phyloP scores from a whole-genome alignment of 2,888 invertebrate genomes.

The Drosophila nr. perissopoda region DNA sequence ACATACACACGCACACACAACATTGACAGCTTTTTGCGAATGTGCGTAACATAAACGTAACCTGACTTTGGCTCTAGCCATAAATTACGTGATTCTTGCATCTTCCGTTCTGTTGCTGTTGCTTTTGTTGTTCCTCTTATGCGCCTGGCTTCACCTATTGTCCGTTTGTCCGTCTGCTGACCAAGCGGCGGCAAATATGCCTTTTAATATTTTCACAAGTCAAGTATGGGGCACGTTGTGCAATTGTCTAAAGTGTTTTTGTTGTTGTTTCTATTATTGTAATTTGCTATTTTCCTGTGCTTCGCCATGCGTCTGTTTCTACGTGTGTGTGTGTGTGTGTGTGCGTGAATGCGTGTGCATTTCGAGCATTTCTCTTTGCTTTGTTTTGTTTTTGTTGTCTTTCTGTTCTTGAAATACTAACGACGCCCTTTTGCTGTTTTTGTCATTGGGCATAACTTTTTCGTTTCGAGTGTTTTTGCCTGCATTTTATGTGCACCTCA shows the following conservation, averaged over 20 bases:
- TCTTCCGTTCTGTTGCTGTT: conserved; percentile 62
- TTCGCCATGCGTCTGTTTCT: conserved; percentile 27
- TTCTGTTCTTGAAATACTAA: conserved; percentile 81
- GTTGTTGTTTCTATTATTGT: conserved; percentile 32
- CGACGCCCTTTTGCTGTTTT: conserved; percentile 79
- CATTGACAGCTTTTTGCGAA: conserved; percentile 39
- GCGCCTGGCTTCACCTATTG: conserved; percentile 31
- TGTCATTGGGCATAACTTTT: conserved; percentile 69
- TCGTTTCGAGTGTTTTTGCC: conserved; percentile 71
- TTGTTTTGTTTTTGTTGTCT: conserved; percentile 33
- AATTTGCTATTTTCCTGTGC: conserved; percentile 36
- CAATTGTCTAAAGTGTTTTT: conserved; percentile 58
- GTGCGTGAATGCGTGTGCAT: conserved; percentile 6
- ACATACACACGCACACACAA: conserved; percentile 17
- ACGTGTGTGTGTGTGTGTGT: neutral
- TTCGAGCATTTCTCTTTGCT: conserved; percentile 27
- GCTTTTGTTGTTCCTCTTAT: conserved; percentile 6
- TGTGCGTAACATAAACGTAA: conserved; percentile 32
- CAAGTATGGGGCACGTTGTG: conserved; percentile 52
- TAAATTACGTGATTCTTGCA: conserved; percentile 54
- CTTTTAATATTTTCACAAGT: conserved; percentile 67
- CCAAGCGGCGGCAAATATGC: conserved; percentile 73
- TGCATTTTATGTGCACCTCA: conserved; percentile 69
- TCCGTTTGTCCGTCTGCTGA: conserved; percentile 52
- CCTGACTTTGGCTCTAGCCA: conserved; percentile 31